A percentile compares a stretch with the other conserved stretches of the same genome.
Conservation (phyloP, 2,888 invertebrate species). For the Diogma glabrata region DNA sequence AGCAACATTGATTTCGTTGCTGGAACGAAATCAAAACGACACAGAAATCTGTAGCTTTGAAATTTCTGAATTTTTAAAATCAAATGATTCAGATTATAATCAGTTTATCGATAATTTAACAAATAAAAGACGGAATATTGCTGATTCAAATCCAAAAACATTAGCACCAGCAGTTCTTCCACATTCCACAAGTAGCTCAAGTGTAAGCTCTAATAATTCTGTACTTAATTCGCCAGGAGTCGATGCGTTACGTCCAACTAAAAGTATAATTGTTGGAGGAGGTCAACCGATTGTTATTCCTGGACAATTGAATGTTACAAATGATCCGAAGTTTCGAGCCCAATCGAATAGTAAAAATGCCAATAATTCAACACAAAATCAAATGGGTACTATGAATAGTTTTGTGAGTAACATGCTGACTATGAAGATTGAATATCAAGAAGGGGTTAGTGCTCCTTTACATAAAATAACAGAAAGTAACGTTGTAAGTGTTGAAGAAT, state of each 20-base stretch:
- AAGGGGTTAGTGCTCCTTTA: constrained; percentile 1
- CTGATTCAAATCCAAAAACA: constrained; percentile 47
- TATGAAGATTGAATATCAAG: constrained; percentile 14
- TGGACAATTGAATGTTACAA: constrained; percentile 18
- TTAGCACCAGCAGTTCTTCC: constrained; percentile 35
- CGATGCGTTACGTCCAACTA: constrained; percentile 14
- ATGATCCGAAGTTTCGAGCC: constrained; percentile 9
- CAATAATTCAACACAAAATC: background rate
- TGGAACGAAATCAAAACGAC: constrained; percentile 76
- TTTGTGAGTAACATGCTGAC: background rate
- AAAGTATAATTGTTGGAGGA: constrained; percentile 21
- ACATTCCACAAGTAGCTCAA: constrained; percentile 31
- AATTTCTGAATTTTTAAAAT: constrained; percentile 60
- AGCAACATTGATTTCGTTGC: constrained; percentile 67
- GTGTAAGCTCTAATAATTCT: constrained; percentile 30
- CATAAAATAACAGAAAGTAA: constrained; percentile 10
- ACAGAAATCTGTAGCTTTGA: constrained; percentile 63
- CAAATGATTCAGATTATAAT: constrained; percentile 65
- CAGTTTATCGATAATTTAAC: constrained; percentile 63
- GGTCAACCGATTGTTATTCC: constrained; percentile 20
- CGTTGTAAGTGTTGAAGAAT: constrained; percentile 53
- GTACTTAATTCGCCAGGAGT: background rate
- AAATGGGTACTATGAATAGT: background rate
- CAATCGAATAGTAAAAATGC: background rate
- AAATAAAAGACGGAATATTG: constrained; percentile 59